Evolutionary conservation across 2,113 vertebrate genomes (phyloP).

Genomic region (Calyptomena viridis): DNA sequence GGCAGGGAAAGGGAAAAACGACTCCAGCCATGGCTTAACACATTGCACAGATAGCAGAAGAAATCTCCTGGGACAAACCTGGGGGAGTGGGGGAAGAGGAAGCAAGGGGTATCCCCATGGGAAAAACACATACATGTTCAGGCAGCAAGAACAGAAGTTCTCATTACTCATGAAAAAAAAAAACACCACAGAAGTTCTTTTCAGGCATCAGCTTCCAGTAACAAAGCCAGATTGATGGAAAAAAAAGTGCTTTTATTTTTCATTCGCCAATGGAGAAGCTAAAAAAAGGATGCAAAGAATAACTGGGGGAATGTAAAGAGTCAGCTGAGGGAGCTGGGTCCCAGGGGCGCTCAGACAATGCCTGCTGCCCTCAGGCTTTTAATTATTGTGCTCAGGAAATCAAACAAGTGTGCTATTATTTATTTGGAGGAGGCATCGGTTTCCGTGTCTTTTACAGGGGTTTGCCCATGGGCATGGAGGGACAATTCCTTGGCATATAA

Average conservation of each 20-base stretch:
- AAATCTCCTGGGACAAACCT: not conserved
- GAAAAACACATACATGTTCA: conserved; percentile 56
- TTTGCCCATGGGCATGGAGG: not conserved
- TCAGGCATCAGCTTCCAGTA: conserved; percentile 61
- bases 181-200: conserved; percentile 59
- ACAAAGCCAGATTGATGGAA: conserved; percentile 60
- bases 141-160: conserved; percentile 32
- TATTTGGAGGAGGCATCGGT: conserved; percentile 22
- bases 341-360: conserved; percentile 34
- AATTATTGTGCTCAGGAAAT: conserved; percentile 55
- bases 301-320: conserved; percentile 44
- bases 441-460: conserved; percentile 8
- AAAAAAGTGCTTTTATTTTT: conserved; percentile 65
- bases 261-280: conserved; percentile 31
- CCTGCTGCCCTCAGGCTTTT: conserved; percentile 45
- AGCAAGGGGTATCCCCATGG: conserved; percentile 33
- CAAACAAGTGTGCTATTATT: conserved; percentile 64
- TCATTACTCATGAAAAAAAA: conserved; percentile 51
- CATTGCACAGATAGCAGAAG: not conserved
- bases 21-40: not conserved
- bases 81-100: not conserved
- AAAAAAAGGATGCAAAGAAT: conserved; percentile 20
- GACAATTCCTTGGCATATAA: rapidly evolving
- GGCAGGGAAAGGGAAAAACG: not conserved
- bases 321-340: conserved; percentile 56